Base-by-base conservation (phyloP, 2,113 vertebrate genomes). In the Menidia beryllina region DNA sequence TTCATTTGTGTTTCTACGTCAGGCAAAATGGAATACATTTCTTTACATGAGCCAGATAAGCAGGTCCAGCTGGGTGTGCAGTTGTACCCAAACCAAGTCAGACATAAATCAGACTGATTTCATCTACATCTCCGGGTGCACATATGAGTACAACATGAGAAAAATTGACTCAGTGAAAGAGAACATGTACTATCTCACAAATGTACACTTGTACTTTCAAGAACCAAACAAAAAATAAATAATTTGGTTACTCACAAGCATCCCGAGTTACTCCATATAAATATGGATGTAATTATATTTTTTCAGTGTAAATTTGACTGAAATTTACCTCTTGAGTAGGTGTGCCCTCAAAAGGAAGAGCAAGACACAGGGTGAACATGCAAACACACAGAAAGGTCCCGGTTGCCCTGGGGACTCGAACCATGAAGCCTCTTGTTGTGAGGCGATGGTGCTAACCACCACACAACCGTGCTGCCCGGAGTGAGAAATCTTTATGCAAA, bases 1-100 rank as follows among this genome's bases (percentile, higher is more conserved):
- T 92, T 87, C 89, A 86, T 87, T 91, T 89, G 72, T 77, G 74
- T 87, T 90, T 81, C 75, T 83, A 20, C 23, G 34, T 52, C 48
- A 86, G 60, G 75, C 50, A 83, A 86, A 82, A 66, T 76, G 48
- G 48, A 77, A 56, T 74, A 75, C 55, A 41, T 73, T 69, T 47
- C 45, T 63, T 52, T 78, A 75, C 49, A 82, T 74, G 79, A 88
- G 81, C 80, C 85, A 83, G 81, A 88, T 86, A 82, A 71, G 86
- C 82, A 82, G 41, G 72, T 82, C 73, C 55, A 75, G 64, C 71
- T 83, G 87, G 81, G 85, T 89, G 87, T 75, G 79, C 87, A 89
- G 45, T 12, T 58, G 61, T 81, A 67, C 81, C 69, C 65, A 86
- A 59, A 58, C 72, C 34, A 54, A 67, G 72, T 45, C 87, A 87